Percentiles rank a stretch among this genome's conserved stretches.
Conservation (phyloP, 2,888 invertebrate genomes). For the Saturnia pavonia region DNA sequence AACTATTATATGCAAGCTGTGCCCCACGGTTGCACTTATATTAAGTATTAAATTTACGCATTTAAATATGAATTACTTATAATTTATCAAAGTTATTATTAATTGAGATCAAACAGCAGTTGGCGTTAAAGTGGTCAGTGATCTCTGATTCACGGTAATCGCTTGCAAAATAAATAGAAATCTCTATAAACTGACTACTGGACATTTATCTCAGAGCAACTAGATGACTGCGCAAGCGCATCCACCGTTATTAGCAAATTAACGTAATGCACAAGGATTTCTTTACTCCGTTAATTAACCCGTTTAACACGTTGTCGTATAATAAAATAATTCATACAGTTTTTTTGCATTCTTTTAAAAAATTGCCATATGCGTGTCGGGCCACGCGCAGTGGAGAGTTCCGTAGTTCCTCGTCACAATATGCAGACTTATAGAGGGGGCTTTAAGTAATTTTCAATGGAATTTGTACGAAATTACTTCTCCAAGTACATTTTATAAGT, state of each 20-base stretch:
- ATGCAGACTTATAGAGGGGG: no score
- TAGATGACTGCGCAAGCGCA: slow-evolving; percentile 39
- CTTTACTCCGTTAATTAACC: neutral
- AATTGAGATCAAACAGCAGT: slow-evolving; percentile 21
- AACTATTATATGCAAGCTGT: no score
- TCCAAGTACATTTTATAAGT: no score
- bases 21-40: no score
- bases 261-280: slow-evolving; percentile 11
- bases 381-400: no score
- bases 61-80: no score
- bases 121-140: slow-evolving; percentile 31
- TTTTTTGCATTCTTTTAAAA: neutral
- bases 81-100: no score
- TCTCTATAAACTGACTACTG: slow-evolving; percentile 35
- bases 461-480: no score
- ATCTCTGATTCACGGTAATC: slow-evolving; percentile 28
- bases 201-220: slow-evolving; percentile 40
- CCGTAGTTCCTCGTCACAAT: no score
- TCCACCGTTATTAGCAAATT: slow-evolving; percentile 43
- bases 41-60: no score
- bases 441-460: no score
- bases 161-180: slow-evolving; percentile 44
- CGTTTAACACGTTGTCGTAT: neutral
- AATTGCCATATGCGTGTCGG: no score
- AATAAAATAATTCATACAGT: neutral